A percentile compares a stretch with the other conserved stretches of the same genome.
These are phyloP conservation scores for Drosophila stalkeri DNA, from an alignment of 2,888 invertebrate genomes.

Conservation along the genomic window DNA sequence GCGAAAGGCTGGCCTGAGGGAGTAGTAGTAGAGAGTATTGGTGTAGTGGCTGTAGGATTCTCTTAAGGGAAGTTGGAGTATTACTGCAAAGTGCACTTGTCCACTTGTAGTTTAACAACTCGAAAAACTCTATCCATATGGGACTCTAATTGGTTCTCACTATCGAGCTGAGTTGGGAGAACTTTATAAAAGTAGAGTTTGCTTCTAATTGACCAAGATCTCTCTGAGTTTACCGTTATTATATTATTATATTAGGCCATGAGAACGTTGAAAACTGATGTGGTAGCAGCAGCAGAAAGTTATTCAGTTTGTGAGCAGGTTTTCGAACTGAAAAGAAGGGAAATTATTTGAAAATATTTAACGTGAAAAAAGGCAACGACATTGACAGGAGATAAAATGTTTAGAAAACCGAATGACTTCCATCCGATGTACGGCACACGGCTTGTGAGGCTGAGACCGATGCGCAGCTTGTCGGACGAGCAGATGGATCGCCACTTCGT, in stretches of 20 bases:
- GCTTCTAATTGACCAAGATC: neutral
- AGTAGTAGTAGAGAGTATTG: neutral
- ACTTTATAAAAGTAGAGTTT: neutral
- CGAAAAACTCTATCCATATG: too few species aligned
- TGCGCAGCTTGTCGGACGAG: slow-evolving; percentile 5
- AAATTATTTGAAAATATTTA: neutral
- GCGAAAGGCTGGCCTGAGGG: neutral
- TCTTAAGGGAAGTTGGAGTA: neutral
- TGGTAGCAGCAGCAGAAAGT: neutral
- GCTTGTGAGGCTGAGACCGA: rapidly evolving
- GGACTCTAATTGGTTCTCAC: too few species aligned
- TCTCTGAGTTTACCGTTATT: neutral
- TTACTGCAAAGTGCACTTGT: neutral
- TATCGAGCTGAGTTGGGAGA: neutral
- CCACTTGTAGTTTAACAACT: too few species aligned
- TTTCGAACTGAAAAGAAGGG: neutral
- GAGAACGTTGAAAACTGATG: neutral
- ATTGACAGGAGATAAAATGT: neutral
- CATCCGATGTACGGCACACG: neutral
- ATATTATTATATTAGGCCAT: neutral
- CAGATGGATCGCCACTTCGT: slow-evolving; percentile 10
- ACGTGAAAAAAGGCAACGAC: neutral
- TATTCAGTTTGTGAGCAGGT: slow-evolving; percentile 6
- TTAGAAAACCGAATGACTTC: neutral
- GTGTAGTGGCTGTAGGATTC: neutral